Base-by-base conservation (phyloP, 2,797 vertebrate species). In the Macrochelys suwanniensis region DNA sequence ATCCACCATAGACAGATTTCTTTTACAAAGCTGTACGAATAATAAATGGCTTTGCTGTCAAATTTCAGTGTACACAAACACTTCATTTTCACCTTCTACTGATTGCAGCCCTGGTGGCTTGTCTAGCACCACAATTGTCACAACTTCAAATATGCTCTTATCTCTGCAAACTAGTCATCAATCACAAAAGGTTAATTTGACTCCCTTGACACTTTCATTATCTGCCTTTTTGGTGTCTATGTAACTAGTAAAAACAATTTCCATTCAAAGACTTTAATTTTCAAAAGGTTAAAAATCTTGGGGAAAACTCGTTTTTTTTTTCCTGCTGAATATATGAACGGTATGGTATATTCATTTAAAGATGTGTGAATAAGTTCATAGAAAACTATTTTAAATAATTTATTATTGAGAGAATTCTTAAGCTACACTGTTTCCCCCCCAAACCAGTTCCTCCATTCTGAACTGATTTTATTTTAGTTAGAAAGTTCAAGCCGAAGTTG, bases 181-280 rank as follows among this genome's bases (percentile, higher is more conserved):
- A 85, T 95, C 80, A 84, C 86, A 95, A 96, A 95, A 94, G 83
- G 96, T 96, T 96, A 84, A 96, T 96, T 92, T 96, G 80, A 37
- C 54, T 97, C 74, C 47, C n/a, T 87, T 89, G 82, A 95, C 42
- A 95, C 85, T 96, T 97, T 93, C 21, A 45, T 89, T 23, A 3
- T 93, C 16, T 82, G 26, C 23, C 12, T 61, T 86, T 89, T 95
- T 59, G 78, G 19, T 89, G 87, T 83, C 53, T 88, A 23, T 95
- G 42, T 80, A 92, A 91, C 47, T 91, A 56, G 54, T 68, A 92
- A 85, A 92, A 95, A 9, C 71, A 57, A 88, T 93, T 95, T 95
- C 89, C 33, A 80, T 89, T 91, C 93, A 82, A 57, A 87, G 85
- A 84, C 15, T 80, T 94, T 50, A n/a, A 1, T 89, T 96, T 95